Percentiles rank a stretch among this genome's conserved stretches.
These are phyloP conservation scores for Pachydiplax longipennis DNA, from an alignment of 2,888 invertebrate genomes.

Conservation along the genomic window DNA sequence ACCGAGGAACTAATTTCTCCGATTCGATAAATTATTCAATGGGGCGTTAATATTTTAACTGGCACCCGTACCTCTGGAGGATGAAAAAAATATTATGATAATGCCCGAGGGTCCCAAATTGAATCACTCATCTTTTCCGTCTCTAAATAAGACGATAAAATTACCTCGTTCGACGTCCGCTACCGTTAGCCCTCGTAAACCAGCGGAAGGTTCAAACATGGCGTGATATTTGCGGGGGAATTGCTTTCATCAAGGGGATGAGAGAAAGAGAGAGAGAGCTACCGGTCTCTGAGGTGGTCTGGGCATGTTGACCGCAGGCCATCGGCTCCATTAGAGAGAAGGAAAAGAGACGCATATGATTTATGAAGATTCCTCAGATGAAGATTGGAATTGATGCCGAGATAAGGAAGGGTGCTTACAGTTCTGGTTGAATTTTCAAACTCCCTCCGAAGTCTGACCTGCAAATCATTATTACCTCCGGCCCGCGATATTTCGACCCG, in stretches of 20 bases:
- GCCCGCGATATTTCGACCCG: background rate
- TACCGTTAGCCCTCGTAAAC: background rate
- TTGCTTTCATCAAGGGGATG: background rate
- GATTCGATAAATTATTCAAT: background rate
- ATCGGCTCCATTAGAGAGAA: background rate
- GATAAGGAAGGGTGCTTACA: background rate
- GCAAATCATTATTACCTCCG: background rate
- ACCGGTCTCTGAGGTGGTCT: background rate
- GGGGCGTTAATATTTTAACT: background rate
- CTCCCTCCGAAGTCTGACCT: background rate
- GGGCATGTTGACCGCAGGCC: background rate
- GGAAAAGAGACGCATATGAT: background rate
- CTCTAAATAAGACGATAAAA: background rate
- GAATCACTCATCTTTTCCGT: background rate
- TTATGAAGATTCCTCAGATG: background rate
- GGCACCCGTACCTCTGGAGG: background rate
- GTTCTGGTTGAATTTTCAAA: background rate
- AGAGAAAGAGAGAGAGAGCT: background rate
- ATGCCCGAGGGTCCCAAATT: background rate
- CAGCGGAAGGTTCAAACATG: background rate
- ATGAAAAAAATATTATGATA: background rate
- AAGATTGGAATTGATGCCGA: background rate
- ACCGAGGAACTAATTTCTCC: background rate
- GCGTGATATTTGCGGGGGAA: background rate
- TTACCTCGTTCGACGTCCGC: background rate